Conservation (phyloP, 2,888 invertebrate genomes). For the Drosophila cognata region DNA sequence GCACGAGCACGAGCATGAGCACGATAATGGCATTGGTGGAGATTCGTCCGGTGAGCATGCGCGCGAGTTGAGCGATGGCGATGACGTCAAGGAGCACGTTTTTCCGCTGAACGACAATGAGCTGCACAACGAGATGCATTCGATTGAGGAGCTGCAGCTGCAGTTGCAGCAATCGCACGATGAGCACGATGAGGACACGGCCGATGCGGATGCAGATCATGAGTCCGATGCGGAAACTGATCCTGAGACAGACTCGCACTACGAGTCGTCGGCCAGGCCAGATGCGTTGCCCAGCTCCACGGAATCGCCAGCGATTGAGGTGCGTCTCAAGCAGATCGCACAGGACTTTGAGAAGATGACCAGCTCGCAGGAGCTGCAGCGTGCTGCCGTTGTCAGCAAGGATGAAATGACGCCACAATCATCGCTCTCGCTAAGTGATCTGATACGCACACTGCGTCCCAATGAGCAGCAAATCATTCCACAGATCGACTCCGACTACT, state of each 20-base stretch:
- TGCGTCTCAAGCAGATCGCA: constrained; percentile 83
- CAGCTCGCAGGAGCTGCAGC: constrained; percentile 69
- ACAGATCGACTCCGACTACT: constrained; percentile 85
- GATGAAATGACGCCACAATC: constrained; percentile 84
- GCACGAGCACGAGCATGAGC: constrained; percentile 27
- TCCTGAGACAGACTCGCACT: constrained; percentile 48
- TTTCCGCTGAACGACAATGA: constrained; percentile 73
- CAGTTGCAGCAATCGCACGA: constrained; percentile 59
- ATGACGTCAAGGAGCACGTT: constrained; percentile 75
- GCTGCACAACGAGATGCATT: constrained; percentile 72
- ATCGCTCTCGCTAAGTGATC: constrained; percentile 84
- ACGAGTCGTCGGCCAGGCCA: constrained; percentile 32
- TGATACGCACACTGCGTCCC: constrained; percentile 84
- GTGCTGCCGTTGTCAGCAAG: constrained; percentile 57
- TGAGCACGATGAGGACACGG: constrained; percentile 39
- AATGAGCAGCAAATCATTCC: constrained; percentile 84
- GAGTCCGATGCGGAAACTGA: constrained; percentile 45
- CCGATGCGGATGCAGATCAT: constrained; percentile 45
- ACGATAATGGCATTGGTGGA: constrained; percentile 19
- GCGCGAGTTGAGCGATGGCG: constrained; percentile 66
- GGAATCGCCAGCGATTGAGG: constrained; percentile 83
- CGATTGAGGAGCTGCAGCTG: constrained; percentile 71
- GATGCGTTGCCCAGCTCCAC: constrained; percentile 62
- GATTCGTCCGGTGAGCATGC: constrained; percentile 69
- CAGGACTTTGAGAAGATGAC: constrained; percentile 84